A percentile compares a stretch with the other conserved stretches of the same genome.
Conservation (phyloP, 1,140 invertebrate genomes). For the Ruditapes philippinarum region DNA sequence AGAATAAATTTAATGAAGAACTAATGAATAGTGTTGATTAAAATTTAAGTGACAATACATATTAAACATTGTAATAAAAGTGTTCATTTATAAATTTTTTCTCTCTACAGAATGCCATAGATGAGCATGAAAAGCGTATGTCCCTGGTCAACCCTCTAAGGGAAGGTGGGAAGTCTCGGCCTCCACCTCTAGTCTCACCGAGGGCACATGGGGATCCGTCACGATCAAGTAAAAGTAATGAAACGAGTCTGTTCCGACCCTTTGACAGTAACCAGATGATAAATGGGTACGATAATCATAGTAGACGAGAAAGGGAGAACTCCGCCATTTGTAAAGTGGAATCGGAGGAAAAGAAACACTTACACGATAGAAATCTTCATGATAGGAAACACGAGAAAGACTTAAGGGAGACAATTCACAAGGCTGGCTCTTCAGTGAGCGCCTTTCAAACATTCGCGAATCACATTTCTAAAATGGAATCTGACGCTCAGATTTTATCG, state of each 20-base stretch:
- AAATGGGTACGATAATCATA: slow-evolving; percentile 60
- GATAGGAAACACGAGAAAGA: slow-evolving; percentile 4
- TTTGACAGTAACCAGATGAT: slow-evolving; percentile 73
- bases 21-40: neutral
- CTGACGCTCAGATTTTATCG: slow-evolving; percentile 23
- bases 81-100: too few species aligned
- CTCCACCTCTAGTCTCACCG: slow-evolving; percentile 39
- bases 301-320: slow-evolving; percentile 32
- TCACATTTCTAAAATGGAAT: slow-evolving; percentile 45
- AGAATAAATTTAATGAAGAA: neutral
- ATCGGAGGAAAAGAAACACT: slow-evolving; percentile 50
- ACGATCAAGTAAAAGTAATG: slow-evolving; percentile 53
- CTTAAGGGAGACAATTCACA: neutral
- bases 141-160: slow-evolving; percentile 43
- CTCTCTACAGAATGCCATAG: slow-evolving; percentile 10
- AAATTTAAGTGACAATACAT: too few species aligned
- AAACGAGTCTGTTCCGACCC: slow-evolving; percentile 76
- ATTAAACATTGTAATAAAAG: too few species aligned
- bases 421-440: slow-evolving; percentile 18
- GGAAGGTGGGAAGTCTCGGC: slow-evolving; percentile 28
- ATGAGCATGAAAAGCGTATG: slow-evolving; percentile 51
- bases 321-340: slow-evolving; percentile 1
- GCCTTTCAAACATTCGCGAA: slow-evolving; percentile 53
- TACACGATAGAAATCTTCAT: neutral
- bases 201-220: slow-evolving; percentile 20